Conservation (phyloP, 2,888 invertebrate genomes). For the Nemotelus pantherinus region DNA sequence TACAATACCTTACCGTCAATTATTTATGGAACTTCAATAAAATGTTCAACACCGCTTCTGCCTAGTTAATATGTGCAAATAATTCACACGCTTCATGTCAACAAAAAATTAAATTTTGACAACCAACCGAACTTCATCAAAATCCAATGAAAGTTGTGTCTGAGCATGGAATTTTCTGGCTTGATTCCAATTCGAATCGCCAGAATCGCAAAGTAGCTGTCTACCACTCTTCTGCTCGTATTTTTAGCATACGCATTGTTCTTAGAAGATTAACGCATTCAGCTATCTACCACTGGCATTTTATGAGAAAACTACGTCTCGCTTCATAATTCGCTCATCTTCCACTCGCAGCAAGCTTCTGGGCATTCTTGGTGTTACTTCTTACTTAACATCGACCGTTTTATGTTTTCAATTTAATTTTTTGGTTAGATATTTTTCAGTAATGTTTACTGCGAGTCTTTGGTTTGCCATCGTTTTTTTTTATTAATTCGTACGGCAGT, state of each 20-base stretch:
- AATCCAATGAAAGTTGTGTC: slow-evolving; percentile 6
- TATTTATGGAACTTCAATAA: no score
- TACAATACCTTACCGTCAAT: no score
- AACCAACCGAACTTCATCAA: no score
- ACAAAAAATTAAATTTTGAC: no score
- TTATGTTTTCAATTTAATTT: slow-evolving; percentile 16
- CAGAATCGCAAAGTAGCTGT: slow-evolving; percentile 16
- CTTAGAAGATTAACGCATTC: slow-evolving; percentile 29
- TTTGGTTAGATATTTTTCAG: not conserved
- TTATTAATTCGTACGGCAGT: slow-evolving; percentile 31
- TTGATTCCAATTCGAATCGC: not conserved
- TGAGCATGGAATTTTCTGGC: slow-evolving; percentile 14
- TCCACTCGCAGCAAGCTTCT: not conserved
- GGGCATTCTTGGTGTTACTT: no score
- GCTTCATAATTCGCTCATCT: slow-evolving; percentile 1
- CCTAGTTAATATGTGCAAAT: no score
- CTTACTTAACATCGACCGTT: not conserved
- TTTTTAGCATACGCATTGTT: slow-evolving; percentile 22
- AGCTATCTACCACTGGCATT: slow-evolving; percentile 35
- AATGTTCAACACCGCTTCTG: no score
- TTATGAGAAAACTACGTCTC: not conserved
- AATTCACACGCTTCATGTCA: no score
- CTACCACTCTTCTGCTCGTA: slow-evolving; percentile 1
- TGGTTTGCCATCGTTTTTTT: not conserved
- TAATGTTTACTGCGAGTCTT: not conserved